Evolutionary conservation across 2,113 vertebrate species (phyloP).

Genomic region (Poicephalus gulielmi): DNA sequence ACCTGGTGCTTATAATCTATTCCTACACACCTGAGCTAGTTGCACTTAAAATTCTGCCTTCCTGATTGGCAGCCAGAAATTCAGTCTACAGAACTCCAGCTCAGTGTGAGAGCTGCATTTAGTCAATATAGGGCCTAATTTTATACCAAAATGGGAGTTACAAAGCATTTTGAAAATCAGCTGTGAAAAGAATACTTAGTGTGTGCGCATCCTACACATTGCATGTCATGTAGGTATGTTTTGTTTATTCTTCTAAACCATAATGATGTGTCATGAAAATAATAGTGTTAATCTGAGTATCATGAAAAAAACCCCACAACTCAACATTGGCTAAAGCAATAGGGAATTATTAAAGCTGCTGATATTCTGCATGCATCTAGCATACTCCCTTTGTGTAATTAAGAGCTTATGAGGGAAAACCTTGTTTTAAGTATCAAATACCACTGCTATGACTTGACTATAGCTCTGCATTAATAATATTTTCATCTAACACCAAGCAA

Average conservation of each 20-base stretch:
- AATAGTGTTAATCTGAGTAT: not conserved
- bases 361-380: not conserved
- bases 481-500: slow-evolving; percentile 25
- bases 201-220: not conserved
- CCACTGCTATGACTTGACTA: slow-evolving; percentile 17
- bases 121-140: not conserved
- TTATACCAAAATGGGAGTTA: not conserved
- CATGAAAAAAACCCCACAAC: not conserved
- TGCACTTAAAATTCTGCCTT: not conserved
- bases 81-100: not conserved
- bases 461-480: slow-evolving; percentile 45
- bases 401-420: slow-evolving; percentile 41
- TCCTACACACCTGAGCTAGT: not conserved
- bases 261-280: not conserved
- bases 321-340: not conserved
- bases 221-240: not conserved
- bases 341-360: slow-evolving; percentile 34
- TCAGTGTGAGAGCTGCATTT: not conserved
- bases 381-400: slow-evolving; percentile 13
- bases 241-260: slow-evolving; percentile 49
- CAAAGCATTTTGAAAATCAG: slow-evolving; percentile 30
- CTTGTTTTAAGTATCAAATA: slow-evolving; percentile 36
- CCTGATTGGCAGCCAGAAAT: not conserved
- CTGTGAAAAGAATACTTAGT: slow-evolving; percentile 26
- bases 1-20: not conserved